These are phyloP conservation scores for mouse (Mus musculus) DNA, from an alignment of 2,113 vertebrate genomes.

Conservation along the genomic window GRCm39 chr5:74068501-74069000, in stretches of 20 bases:
- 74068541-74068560: neutral
- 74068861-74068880: neutral
- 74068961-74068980: neutral
- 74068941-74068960: neutral
- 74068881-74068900: conserved; percentile 41
- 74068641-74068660: neutral
- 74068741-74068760: conserved; percentile 17
- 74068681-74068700: neutral
- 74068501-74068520: neutral
- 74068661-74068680: neutral
- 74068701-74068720: neutral
- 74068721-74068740: neutral
- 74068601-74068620: neutral
- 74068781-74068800: neutral
- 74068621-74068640: neutral
- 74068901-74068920: neutral
- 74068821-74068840: neutral
- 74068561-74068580: neutral
- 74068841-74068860: neutral
- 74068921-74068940: neutral
- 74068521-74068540: neutral
- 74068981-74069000: conserved; percentile 47
- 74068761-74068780: neutral
- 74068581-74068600: neutral
- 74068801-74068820: neutral